Base-by-base conservation (phyloP, 2,888 invertebrate species). In the Salpingus planirostris region DNA sequence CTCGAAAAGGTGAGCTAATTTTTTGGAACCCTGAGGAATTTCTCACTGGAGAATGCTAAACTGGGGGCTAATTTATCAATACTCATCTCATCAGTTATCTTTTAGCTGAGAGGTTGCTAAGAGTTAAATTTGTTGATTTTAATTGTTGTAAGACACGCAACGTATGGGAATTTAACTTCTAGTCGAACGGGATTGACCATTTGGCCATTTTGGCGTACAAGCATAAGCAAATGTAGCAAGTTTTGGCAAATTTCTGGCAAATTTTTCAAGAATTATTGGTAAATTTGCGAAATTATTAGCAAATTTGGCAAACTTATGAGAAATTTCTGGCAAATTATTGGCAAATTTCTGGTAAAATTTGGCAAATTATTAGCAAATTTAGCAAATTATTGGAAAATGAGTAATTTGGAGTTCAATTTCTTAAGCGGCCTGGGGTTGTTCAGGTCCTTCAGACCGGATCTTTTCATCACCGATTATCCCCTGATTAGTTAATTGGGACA, bases 1-100 rank as follows among this genome's bases (percentile, higher is more conserved):
- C 72, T 82, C 49, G 80, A 81, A 63, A 81, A 79, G 69, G 80
- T 81, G 64, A 60, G 47, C 46, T 15, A 42, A n/a, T 2, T 11
- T 11, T 7, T 23, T 11, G 23, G 4, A n/a, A n/a, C n/a, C n/a
- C 21, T 18, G 6, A 18, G 8, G 6, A 18, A 21, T 4, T 21
- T n/a, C 11, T 21, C 10, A n/a, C 22, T 4, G 10, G 21, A 7
- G 8, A 21, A 21, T 3, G 5, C 2, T n/a, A 21, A 3, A 21
- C 3, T n/a, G n/a, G n/a, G n/a, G n/a, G n/a, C n/a, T n/a, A n/a
- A n/a, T n/a, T n/a, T n/a, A n/a, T n/a, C n/a, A n/a, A n/a, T n/a
- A n/a, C n/a, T n/a, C n/a, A n/a, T n/a, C n/a, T n/a, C 8, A 6
- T 18, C 18, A 6, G 18, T 18, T 18, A 6, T 18, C 8, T 18